Conservation (phyloP, 2,888 invertebrate species). For the Melipona bicolor region DNA sequence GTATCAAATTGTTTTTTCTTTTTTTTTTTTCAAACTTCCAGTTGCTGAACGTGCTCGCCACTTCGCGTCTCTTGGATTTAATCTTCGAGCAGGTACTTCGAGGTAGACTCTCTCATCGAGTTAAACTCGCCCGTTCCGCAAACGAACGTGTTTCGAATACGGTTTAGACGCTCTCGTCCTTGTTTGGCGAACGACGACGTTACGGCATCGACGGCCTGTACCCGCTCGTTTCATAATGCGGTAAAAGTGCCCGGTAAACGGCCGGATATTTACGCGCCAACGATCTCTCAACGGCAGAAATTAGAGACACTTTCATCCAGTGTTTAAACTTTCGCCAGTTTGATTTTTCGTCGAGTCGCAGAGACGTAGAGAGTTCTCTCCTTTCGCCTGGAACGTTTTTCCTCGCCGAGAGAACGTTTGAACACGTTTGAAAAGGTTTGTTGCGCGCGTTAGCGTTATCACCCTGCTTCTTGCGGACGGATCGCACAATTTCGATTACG, state of each 20-base stretch:
- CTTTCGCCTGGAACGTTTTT: not conserved
- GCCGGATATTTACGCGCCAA: not conserved
- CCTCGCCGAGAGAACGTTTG: not conserved
- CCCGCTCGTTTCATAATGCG: constrained; percentile 17
- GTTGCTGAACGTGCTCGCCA: not conserved
- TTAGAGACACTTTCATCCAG: constrained; percentile 6
- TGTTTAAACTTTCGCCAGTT: not conserved
- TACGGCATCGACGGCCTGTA: not conserved
- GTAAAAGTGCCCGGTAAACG: not conserved
- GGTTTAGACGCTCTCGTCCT: not conserved
- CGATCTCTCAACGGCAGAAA: not conserved
- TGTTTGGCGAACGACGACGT: not conserved
- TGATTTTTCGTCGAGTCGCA: not conserved
- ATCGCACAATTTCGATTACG: not conserved
- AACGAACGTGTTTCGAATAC: not conserved
- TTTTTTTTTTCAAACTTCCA: too few relatives aligned
- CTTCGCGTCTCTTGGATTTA: not conserved
- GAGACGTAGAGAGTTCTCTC: not conserved
- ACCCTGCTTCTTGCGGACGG: not conserved
- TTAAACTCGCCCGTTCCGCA: not conserved
- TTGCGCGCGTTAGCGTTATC: not conserved
- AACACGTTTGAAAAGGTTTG: not conserved
- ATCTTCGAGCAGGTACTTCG: not conserved
- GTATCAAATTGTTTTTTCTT: too few relatives aligned
- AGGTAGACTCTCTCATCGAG: not conserved